These are phyloP conservation scores for Perognathus longimembris DNA, from an alignment of 2,113 vertebrate species.

Conservation along the genomic window DNA sequence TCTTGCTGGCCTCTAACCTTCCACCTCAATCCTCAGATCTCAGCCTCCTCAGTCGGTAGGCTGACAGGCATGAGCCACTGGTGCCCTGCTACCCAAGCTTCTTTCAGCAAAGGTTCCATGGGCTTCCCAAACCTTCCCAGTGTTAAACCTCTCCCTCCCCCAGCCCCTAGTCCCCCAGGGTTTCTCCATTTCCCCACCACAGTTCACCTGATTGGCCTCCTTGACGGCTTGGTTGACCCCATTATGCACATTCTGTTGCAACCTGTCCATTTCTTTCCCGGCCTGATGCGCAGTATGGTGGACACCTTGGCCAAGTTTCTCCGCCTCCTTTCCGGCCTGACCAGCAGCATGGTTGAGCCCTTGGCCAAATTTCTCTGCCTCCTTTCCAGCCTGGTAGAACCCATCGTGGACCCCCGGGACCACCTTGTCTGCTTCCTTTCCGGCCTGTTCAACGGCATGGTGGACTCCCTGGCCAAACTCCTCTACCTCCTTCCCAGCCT, in stretches of 20 bases:
- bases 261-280: slow-evolving; percentile 74
- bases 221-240: slow-evolving; percentile 81
- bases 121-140: background rate
- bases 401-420: slow-evolving; percentile 62
- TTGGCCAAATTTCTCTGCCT: slow-evolving; percentile 72
- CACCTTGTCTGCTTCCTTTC: slow-evolving; percentile 72
- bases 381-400: slow-evolving; percentile 73
- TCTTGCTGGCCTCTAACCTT: too few species aligned
- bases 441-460: slow-evolving; percentile 70
- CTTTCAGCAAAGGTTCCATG: background rate
- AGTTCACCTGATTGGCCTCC: slow-evolving; percentile 81
- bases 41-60: too few species aligned
- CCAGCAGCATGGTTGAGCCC: slow-evolving; percentile 72
- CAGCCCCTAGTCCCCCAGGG: slow-evolving; percentile 20
- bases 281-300: slow-evolving; percentile 77
- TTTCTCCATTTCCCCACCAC: slow-evolving; percentile 38
- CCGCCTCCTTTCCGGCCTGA: slow-evolving; percentile 73
- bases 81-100: background rate
- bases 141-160: slow-evolving; percentile 58
- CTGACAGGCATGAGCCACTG: too few species aligned
- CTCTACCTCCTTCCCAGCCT: slow-evolving; percentile 66
- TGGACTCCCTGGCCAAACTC: slow-evolving; percentile 58
- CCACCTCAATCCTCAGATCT: too few species aligned
- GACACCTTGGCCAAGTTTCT: slow-evolving; percentile 76
- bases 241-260: slow-evolving; percentile 72